Evolutionary conservation across 2,888 invertebrate species (phyloP), one percentile per base, ranked within the genome.

Genomic region (Coenonympha arcania): DNA sequence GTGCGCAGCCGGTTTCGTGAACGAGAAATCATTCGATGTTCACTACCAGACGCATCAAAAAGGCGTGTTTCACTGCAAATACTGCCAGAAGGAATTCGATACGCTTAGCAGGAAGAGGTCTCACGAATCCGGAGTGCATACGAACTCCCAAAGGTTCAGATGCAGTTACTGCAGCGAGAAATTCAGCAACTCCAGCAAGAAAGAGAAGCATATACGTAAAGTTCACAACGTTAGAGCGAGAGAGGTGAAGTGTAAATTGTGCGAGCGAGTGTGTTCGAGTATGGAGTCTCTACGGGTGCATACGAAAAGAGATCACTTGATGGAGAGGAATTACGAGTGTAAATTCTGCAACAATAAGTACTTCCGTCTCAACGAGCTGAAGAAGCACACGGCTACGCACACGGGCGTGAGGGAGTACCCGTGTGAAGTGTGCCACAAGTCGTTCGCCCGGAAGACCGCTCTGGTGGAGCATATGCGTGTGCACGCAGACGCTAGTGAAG

Each of bases 231-330:
- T 61, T 0, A 83, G 84, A 28, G 57, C 71, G 0, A 3, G 66
- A 0, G 59, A 69, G 0, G 6, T 76, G 4, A 61, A 58, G 0
- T 88, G 61, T 28, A 58, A 61, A 9, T 41, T 37, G 13, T 88
- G 88, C 22, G 79, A 76, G 0, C 76, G 76, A 2, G 57, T 56
- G 0, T 88, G 83, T 36, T 73, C 76, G 0, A 75, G 75, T 11
- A 24, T 87, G 83, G 72, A 69, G 72, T 0, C 76, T 55, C 72
- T 6, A 64, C 66, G 0, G 88, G 88, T 52, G 66, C 84, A 63
- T 61, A 69, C 60, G 3, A 71, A 76, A 8, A 60, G 57, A 1
- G 87, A 87, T 16, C 63, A 69, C 0, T 30, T 58, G 68, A 66
- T 0, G 73, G 62, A 73, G 18, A 70, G 69, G 15, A 74, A 71